Evolutionary conservation across 2,113 vertebrate genomes (phyloP).

Genomic region (Chinchilla lanigera): DNA sequence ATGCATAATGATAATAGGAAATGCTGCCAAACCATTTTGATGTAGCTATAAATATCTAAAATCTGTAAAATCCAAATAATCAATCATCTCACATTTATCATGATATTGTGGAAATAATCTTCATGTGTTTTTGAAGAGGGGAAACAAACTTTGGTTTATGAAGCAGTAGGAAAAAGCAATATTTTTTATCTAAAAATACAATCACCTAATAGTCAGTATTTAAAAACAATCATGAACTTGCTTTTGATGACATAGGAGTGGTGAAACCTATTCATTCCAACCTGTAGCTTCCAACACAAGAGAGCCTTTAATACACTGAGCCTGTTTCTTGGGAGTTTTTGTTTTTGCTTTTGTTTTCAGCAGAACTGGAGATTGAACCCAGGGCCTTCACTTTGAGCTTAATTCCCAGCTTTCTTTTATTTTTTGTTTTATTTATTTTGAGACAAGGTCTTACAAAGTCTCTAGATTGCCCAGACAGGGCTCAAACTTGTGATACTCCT

Average conservation of each 20-base stretch:
- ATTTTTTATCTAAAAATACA: neutral
- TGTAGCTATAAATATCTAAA: neutral
- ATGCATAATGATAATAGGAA: neutral
- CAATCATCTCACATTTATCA: neutral
- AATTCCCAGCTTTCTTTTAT: neutral
- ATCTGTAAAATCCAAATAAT: neutral
- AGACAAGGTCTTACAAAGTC: neutral
- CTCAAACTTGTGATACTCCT: neutral
- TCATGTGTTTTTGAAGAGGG: neutral
- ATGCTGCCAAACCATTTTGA: neutral
- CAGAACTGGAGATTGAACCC: neutral
- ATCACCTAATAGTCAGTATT: neutral
- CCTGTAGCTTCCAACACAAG: neutral
- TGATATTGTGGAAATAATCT: neutral
- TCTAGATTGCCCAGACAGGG: neutral
- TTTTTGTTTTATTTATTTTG: neutral
- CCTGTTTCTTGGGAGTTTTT: neutral
- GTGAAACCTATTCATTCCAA: neutral
- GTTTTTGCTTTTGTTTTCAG: neutral
- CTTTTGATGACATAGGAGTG: neutral
- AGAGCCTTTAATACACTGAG: neutral
- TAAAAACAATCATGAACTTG: constrained; percentile 14
- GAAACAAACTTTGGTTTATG: constrained; percentile 35
- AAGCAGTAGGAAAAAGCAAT: constrained; percentile 7
- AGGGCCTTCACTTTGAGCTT: neutral